Base-by-base conservation (phyloP, 1,140 invertebrate species). In the Thalassaphorura encarpata region DNA sequence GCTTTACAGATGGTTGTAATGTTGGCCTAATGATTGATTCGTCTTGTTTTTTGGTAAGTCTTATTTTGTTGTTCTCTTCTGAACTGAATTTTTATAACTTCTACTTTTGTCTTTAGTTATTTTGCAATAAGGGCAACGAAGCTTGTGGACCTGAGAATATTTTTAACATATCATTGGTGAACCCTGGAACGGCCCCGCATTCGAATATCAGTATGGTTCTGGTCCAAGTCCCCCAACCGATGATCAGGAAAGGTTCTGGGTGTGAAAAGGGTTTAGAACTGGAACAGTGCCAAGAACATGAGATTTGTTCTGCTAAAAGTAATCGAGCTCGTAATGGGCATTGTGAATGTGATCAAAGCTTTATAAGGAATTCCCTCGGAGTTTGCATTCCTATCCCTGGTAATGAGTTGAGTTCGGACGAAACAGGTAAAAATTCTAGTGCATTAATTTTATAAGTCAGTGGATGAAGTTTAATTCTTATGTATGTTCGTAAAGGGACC, bases 191-290 rank as follows among this genome's bases (percentile, higher is more conserved):
- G n/a, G n/a, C n/a, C n/a, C n/a, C n/a, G n/a, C n/a, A n/a, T n/a
- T n/a, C n/a, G n/a, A n/a, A 81, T 73, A 77, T 85, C 5, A 79
- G 75, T 49, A 85, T 89, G 83, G 80, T 88, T 16, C 69, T 87
- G 45, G 82, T 88, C 1, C 81, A 80, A 43, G 31, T 31, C 5
- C 57, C 56, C 28, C 36, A 24, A n/a, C 13, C 19, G 24, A 41
- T 42, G 15, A 15, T 19, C 24, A 19, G 31, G 28, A 41, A 23
- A 49, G 49, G 26, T 24, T 48, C 46, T 16, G 8, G 48, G 16
- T 72, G 71, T 61, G 66, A 71, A 52, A 53, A n/a, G n/a, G n/a
- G n/a, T n/a, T 67, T 57, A 69, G 70, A 13, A 27, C 70, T 39
- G 52, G 36, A 19, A 43, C 63, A 26, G 33, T 74, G 72, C 60